A percentile compares a stretch with the other conserved stretches of the same genome.
Evolutionary conservation across 2,888 invertebrate genomes (phyloP).

Genomic region (Luffia ferchaultella): DNA sequence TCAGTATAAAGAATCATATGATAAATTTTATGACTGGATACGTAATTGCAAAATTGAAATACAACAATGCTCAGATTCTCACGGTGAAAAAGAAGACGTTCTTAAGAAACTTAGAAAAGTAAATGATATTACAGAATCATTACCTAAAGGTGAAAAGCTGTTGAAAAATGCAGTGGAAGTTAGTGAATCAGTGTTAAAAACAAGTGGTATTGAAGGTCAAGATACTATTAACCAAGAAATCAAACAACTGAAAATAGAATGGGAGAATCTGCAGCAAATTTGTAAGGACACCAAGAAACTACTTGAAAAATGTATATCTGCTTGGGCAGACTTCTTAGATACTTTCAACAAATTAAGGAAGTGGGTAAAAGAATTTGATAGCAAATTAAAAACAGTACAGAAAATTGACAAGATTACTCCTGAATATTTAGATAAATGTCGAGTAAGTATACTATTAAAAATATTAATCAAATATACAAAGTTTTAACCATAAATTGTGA

Average conservation of each 20-base stretch:
- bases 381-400: conserved; percentile 70
- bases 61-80: conserved; percentile 86
- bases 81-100: conserved; percentile 84
- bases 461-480: conserved; percentile 4
- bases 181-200: conserved; percentile 77
- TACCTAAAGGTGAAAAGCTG: conserved; percentile 77
- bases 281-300: conserved; percentile 80
- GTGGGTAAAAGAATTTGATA: conserved; percentile 77
- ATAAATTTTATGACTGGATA: conserved; percentile 87
- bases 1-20: conserved; percentile 83
- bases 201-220: conserved; percentile 84
- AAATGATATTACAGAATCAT: conserved; percentile 70
- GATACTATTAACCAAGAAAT: conserved; percentile 84
- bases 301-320: conserved; percentile 77
- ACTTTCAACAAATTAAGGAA: conserved; percentile 76
- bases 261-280: conserved; percentile 81
- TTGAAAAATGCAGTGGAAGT: conserved; percentile 77
- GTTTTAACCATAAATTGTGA: background rate
- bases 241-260: conserved; percentile 80
- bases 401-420: conserved; percentile 79
- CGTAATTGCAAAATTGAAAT: conserved; percentile 81
- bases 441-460: conserved; percentile 52
- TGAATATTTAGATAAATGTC: conserved; percentile 79
- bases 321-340: conserved; percentile 83
- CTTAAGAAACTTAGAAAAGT: conserved; percentile 80